phyloP scores from a whole-genome alignment of 2,113 vertebrate genomes.

The Rhea americana region DNA sequence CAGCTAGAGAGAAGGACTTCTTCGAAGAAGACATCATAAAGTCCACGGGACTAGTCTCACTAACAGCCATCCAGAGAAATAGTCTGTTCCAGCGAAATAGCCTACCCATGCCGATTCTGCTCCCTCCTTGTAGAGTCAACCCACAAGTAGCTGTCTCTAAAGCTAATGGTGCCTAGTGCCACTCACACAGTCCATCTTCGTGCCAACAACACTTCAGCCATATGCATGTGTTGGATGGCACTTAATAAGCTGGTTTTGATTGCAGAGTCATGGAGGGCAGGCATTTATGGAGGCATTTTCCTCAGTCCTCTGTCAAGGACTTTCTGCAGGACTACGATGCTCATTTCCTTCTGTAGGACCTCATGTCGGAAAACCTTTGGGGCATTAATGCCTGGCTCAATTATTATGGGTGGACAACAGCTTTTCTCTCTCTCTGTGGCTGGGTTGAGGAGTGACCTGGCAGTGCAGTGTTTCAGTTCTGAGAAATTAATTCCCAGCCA shows the following conservation, averaged over 20 bases:
- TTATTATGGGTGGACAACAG: background rate
- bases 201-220: background rate
- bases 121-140: background rate
- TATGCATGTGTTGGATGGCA: background rate
- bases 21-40: background rate
- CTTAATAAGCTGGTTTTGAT: background rate
- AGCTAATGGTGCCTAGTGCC: background rate
- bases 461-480: background rate
- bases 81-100: background rate
- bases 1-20: background rate
- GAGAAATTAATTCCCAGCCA: conserved; percentile 1
- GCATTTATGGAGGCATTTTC: background rate
- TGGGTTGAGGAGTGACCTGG: background rate
- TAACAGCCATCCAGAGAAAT: background rate
- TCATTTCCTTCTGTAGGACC: background rate
- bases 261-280: background rate
- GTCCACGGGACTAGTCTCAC: background rate
- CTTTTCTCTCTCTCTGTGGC: background rate
- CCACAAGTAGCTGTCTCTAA: background rate
- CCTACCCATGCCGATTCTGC: background rate
- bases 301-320: background rate
- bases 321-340: background rate
- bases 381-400: background rate
- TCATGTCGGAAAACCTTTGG: background rate
- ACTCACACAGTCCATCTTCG: background rate